Percentiles rank a stretch among this genome's conserved stretches.
phyloP scores from a whole-genome alignment of 2,888 invertebrate genomes.

The Microctonus aethiopoides region DNA sequence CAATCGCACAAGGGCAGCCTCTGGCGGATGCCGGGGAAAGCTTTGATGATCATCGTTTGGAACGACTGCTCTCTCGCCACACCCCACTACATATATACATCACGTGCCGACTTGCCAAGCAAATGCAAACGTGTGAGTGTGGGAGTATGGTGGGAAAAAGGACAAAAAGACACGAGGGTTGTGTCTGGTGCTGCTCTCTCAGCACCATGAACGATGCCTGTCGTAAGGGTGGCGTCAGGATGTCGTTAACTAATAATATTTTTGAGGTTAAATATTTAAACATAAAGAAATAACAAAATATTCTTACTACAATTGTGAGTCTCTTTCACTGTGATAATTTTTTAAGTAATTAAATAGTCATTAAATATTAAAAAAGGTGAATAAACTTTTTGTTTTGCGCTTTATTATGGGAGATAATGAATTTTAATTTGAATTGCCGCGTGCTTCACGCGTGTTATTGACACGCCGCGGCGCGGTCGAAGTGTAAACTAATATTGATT shows the following conservation, averaged over 20 bases:
- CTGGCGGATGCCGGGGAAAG: slow-evolving; percentile 52
- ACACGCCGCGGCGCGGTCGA: slow-evolving; percentile 51
- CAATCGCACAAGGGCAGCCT: slow-evolving; percentile 26
- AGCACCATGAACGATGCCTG: slow-evolving; percentile 22
- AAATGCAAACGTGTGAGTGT: background rate
- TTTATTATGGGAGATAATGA: background rate
- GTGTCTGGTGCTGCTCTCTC: slow-evolving; percentile 29
- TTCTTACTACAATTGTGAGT: background rate
- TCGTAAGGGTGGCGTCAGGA: slow-evolving; percentile 27
- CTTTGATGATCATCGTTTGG: slow-evolving; percentile 47
- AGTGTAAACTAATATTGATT: slow-evolving; percentile 61
- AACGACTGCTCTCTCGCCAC: slow-evolving; percentile 54
- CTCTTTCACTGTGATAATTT: no score
- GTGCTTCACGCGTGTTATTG: slow-evolving; percentile 39
- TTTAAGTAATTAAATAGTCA: no score
- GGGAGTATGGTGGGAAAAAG: background rate
- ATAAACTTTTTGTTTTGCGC: slow-evolving; percentile 20
- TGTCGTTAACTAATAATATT: background rate
- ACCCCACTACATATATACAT: slow-evolving; percentile 49
- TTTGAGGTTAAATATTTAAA: no score
- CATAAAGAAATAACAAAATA: no score
- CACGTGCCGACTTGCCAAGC: slow-evolving; percentile 24
- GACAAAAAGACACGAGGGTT: slow-evolving; percentile 29
- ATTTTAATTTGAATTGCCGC: slow-evolving; percentile 9
- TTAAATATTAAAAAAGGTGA: no score